Conservation (phyloP, 2,888 invertebrate species). For the Perizoma affinitatum region DNA sequence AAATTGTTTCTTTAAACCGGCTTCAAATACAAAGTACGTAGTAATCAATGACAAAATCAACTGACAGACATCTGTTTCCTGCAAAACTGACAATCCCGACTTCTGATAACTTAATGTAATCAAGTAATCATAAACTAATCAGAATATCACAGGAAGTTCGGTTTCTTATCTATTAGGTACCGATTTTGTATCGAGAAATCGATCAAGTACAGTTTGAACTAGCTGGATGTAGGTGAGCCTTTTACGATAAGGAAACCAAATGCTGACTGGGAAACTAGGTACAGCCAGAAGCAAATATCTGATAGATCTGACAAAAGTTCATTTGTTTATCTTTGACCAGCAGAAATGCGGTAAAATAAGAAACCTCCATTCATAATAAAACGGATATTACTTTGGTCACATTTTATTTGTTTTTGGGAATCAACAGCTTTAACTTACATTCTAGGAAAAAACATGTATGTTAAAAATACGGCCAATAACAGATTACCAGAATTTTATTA, state of each 20-base stretch:
- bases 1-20: too few species aligned
- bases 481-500: too few species aligned
- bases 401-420: too few species aligned
- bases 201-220: slow-evolving; percentile 26
- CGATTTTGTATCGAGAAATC: slow-evolving; percentile 26
- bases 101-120: not conserved
- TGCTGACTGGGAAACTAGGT: slow-evolving; percentile 3
- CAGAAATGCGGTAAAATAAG: too few species aligned
- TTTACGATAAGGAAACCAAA: slow-evolving; percentile 26
- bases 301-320: not conserved
- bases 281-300: slow-evolving; percentile 2
- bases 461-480: too few species aligned
- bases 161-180: slow-evolving; percentile 11
- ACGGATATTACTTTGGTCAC: too few species aligned
- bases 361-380: too few species aligned
- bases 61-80: slow-evolving; percentile 14
- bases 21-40: too few species aligned
- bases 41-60: not conserved
- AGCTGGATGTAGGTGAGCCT: slow-evolving; percentile 31
- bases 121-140: slow-evolving; percentile 16
- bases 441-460: too few species aligned
- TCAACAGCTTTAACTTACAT: too few species aligned
- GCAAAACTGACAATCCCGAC: slow-evolving; percentile 8
- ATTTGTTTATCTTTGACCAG: too few species aligned
- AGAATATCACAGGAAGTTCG: slow-evolving; percentile 18